Base-by-base conservation (phyloP, 2,888 invertebrate species). In the Lasioglossum villosulum region DNA sequence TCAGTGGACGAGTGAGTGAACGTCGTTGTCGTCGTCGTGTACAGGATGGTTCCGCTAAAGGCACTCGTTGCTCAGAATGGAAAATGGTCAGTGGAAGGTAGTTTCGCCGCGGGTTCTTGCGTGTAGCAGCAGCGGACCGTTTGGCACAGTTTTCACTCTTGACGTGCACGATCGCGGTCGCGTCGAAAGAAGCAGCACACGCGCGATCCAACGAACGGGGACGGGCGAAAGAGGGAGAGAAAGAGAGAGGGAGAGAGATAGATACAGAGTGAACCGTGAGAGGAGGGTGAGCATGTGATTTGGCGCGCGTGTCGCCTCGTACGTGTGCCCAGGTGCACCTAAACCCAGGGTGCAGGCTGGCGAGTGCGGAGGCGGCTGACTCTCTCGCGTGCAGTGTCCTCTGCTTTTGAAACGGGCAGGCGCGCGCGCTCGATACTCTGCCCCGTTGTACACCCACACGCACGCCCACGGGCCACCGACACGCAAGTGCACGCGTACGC, bases 121-220 rank as follows among this genome's bases (percentile, higher is more conserved):
- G 30, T 27, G 27, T 27, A 27, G 59, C 14, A 30, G 66, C 66
- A 34, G 66, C 66, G 66, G 34, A 72, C 78, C 88, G 87, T 91
- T 92, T 91, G 91, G 90, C 91, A 92, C 91, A 90, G 90, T 91
- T 91, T 91, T 89, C 88, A 83, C 89, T 88, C 80, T 88, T 84
- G 80, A 86, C 86, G 81, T 88, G 83, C 88, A 89, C 80, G 88
- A 81, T 84, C 83, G 81, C 88, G 82, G 79, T 78, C 73, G 66
- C 59, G 80, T 87, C 85, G 81, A 85, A 84, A 82, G 78, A 82
- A 78, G 48, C 74, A 37, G 52, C 52, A 52, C 75, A 56, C 78
- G 78, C 63, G 68, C 71, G 78, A 63, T 74, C 12, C 75, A 52
- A 30, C 34, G 68, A 68, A 74, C 70, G 80, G 73, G 34, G 76